Evolutionary conservation across 2,113 vertebrate species (phyloP).

Genomic region (Natator depressus): DNA sequence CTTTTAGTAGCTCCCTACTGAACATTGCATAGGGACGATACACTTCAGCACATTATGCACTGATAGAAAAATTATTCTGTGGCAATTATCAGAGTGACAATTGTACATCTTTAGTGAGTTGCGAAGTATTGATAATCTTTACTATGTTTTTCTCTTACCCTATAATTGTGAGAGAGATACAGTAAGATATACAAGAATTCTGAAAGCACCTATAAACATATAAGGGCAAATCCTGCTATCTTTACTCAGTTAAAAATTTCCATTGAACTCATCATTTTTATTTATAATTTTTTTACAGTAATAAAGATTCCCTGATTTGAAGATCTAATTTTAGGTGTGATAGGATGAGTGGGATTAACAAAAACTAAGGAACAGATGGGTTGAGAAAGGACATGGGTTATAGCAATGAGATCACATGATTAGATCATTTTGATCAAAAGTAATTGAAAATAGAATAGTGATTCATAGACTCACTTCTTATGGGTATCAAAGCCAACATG

Average conservation of each 20-base stretch:
- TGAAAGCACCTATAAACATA: neutral
- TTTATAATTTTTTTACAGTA: neutral
- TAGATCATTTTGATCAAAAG: neutral
- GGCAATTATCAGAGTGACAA: neutral
- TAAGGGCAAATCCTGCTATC: neutral
- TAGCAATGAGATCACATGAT: neutral
- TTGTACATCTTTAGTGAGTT: neutral
- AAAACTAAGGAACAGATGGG: neutral
- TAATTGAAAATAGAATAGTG: neutral
- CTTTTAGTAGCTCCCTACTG: neutral
- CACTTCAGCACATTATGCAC: neutral
- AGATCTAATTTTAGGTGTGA: neutral
- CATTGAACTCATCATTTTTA: neutral
- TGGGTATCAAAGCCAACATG: neutral
- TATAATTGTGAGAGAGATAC: neutral
- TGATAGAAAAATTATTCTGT: neutral
- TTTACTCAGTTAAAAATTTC: neutral
- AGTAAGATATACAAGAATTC: neutral
- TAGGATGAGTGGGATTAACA: neutral
- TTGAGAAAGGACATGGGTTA: neutral
- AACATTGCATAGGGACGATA: neutral
- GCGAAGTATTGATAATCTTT: neutral
- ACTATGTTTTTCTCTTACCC: neutral
- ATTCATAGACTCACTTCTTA: neutral
- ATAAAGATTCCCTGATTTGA: neutral